Base-by-base conservation (phyloP, 2,888 invertebrate genomes). In the Leucophenga maculata region DNA sequence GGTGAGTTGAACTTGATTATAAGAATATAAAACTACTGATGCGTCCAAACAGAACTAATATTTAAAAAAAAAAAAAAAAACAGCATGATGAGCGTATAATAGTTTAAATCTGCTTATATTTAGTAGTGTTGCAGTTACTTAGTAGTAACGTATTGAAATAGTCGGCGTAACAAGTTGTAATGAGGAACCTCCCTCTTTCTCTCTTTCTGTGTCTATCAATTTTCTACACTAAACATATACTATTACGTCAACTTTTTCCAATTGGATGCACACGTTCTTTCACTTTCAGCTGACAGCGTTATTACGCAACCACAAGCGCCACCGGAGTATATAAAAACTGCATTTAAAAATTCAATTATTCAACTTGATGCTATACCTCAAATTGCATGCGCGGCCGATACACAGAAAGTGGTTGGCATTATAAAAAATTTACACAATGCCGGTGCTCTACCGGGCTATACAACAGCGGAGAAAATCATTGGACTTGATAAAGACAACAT, bases 401-500 rank as follows among this genome's bases (percentile, higher is more conserved):
- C 87, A 9, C 76, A 82, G 2, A 74, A 72, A 20, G 84, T 90
- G 62, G 77, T 87, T 67, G 64, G 68, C 3, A 74, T 81, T 44
- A 75, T 90, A 57, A 75, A 82, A 20, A 70, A 83, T 13, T 68
- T 91, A 6, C 70, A 86, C 18, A 52, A 78, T 9, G 68, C 62
- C 4, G 76, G 85, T 48, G 79, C 85, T 57, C 78, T 90, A 66
- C 90, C 90, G 3, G 88, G 88, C 9, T 84, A 81, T 20, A 80
- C 92, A 39, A 94, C 94, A 0, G 90, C 92, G 18, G 93, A 94
- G 83, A 93, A 92, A 83, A 86, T 94, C n/a, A 82, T 88, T 13
- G 88, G 89, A 48, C 74, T 90, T 1, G 94, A 94, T 85, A 74
- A 78, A 14, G 84, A 82, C 55, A 20, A 69, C 1, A 54, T 75